These are phyloP conservation scores for Mesitornis unicolor DNA, from an alignment of 2,113 vertebrate species.

Conservation along the genomic window DNA sequence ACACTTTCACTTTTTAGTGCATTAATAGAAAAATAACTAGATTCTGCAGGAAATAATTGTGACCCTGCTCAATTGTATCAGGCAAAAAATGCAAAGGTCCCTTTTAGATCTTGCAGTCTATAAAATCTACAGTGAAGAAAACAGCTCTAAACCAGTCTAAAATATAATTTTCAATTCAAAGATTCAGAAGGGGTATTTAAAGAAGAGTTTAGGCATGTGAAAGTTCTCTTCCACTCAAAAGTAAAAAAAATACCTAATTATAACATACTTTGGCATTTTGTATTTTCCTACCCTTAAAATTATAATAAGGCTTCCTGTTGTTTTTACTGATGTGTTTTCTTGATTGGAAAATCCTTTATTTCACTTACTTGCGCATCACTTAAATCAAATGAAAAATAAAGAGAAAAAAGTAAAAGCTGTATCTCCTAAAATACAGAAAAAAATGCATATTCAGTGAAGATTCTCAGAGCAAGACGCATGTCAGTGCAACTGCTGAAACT, in stretches of 20 bases:
- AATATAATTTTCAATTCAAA: background rate
- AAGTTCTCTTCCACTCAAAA: background rate
- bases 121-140: background rate
- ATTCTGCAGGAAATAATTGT: background rate
- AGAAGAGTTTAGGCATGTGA: background rate
- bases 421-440: background rate
- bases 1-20: background rate
- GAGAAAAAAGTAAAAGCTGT: background rate
- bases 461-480: background rate
- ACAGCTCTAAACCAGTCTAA: background rate
- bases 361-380: background rate
- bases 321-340: background rate
- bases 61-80: background rate
- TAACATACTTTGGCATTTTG: background rate
- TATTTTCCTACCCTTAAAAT: background rate
- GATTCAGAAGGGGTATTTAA: background rate
- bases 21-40: background rate
- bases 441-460: background rate
- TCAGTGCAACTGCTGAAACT: background rate
- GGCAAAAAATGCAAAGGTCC: background rate
- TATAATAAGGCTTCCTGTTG: background rate
- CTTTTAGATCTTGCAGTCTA: background rate
- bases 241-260: background rate
- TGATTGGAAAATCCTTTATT: background rate
- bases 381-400: background rate